These are phyloP conservation scores for Peromyscus californicus DNA, from an alignment of 2,113 vertebrate genomes.

Conservation along the genomic window DNA sequence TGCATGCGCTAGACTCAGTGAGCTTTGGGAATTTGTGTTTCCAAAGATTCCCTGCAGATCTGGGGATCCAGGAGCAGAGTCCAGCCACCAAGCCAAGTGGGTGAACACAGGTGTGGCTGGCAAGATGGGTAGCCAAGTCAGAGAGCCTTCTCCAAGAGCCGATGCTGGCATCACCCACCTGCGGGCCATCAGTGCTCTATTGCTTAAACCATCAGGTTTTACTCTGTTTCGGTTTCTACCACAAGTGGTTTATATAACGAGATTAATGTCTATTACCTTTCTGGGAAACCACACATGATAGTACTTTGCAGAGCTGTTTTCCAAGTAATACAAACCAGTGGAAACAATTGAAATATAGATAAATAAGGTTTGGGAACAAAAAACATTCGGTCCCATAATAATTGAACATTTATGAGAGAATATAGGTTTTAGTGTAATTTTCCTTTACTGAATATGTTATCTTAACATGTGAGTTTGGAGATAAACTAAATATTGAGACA, in stretches of 20 bases:
- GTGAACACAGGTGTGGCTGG: not conserved
- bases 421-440: not conserved
- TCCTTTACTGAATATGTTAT: not conserved
- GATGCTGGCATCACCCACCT: not conserved
- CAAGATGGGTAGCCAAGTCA: not conserved
- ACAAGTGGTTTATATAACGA: not conserved
- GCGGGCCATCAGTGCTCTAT: not conserved
- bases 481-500: not conserved
- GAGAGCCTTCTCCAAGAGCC: not conserved
- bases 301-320: not conserved
- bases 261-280: constrained; percentile 3
- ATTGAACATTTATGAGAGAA: not conserved
- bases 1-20: not conserved
- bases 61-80: constrained; percentile 7
- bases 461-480: constrained; percentile 8
- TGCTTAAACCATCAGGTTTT: not conserved
- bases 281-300: constrained; percentile 27
- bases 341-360: constrained; percentile 3
- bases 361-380: constrained; percentile 33
- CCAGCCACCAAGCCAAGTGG: not conserved
- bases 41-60: not conserved
- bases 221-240: not conserved
- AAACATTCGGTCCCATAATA: constrained; percentile 8
- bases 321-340: not conserved
- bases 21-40: constrained; percentile 48